Base-by-base conservation (phyloP, 2,888 invertebrate species). In the Aspidapion aeneum region DNA sequence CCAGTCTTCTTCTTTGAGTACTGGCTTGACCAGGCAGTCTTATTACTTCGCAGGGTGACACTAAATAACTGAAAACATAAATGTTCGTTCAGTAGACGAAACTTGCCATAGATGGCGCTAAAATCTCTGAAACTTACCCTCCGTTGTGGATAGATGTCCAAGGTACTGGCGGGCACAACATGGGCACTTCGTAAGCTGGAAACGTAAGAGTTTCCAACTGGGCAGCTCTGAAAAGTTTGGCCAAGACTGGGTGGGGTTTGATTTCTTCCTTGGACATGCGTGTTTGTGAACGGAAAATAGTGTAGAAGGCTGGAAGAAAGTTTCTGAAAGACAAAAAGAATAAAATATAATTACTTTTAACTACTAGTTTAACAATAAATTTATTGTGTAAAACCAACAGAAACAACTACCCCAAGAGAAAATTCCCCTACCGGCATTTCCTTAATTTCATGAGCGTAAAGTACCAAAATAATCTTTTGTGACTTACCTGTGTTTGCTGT, bases 81-180 rank as follows among this genome's bases (percentile, higher is more conserved):
- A n/a, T n/a, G n/a, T n/a, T n/a, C n/a, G n/a, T n/a, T n/a, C n/a
- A n/a, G n/a, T n/a, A n/a, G n/a, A n/a, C n/a, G n/a, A n/a, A n/a
- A 35, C 35, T 12, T 35, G 35, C 35, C 35, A 3, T 12, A 35
- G 5, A 35, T 7, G 35, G 5, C 35, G 35, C 12, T 12, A 35
- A 35, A 35, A 3, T 35, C 35, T n/a, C n/a, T n/a, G n/a, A n/a
- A n/a, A n/a, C n/a, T 74, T 91, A 92, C 0, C 94, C 94, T 3
- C 96, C 96, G 60, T 81, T 83, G 48, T 82, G 74, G 1, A 86
- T 75, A 0, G 85, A 83, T 52, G 84, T 80, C 96, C 96, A 97
- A 1, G 97, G 97, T 66, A 90, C 82, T 2, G 97, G 95, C 16
- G 97, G 96, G 65, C 89, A 88, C 18, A 86, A 62, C 83, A 91